phyloP scores from a whole-genome alignment of 92 coral and sea anemone species.

The Scolanthus callimorphus region DNA sequence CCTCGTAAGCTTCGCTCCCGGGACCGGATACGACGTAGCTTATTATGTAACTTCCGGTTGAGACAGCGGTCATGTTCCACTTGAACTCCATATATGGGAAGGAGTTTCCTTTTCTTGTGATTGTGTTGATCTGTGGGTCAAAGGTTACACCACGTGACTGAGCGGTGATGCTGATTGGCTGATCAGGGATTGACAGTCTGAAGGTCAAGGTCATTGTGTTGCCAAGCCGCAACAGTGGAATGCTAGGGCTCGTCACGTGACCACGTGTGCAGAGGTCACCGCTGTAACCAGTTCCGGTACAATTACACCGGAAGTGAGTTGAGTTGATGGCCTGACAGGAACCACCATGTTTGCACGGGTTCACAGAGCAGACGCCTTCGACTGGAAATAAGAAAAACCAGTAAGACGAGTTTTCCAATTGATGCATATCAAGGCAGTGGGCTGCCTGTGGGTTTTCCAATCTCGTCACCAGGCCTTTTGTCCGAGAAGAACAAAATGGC shows the following conservation, averaged over 20 bases:
- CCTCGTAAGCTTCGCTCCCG: conserved; percentile 30
- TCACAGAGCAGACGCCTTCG: conserved; percentile 37
- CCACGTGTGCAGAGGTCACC: conserved; percentile 54
- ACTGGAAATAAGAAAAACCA: not conserved
- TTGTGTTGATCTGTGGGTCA: conserved; percentile 15
- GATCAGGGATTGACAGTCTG: conserved; percentile 39
- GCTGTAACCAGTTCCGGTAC: conserved; percentile 53
- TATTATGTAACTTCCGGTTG: conserved; percentile 48
- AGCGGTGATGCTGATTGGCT: conserved; percentile 29
- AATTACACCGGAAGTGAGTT: conserved; percentile 46
- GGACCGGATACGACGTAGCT: conserved; percentile 55
- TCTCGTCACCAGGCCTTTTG: no score
- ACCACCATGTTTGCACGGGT: conserved; percentile 68
- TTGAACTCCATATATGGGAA: conserved; percentile 21
- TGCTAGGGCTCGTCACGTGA: conserved; percentile 29
- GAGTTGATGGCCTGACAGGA: conserved; percentile 38
- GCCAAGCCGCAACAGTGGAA: conserved; percentile 31
- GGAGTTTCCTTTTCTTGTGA: conserved; percentile 11
- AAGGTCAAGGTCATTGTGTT: conserved; percentile 31
- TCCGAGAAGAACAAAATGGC: no score
- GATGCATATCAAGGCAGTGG: no score
- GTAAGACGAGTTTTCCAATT: no score
- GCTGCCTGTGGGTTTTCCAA: no score
- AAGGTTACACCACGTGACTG: conserved; percentile 31
- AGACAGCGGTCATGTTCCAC: conserved; percentile 37